Percentiles rank a stretch among this genome's conserved stretches.
phyloP scores from a whole-genome alignment of 1,140 invertebrate genomes.

The Philaenus spumarius region DNA sequence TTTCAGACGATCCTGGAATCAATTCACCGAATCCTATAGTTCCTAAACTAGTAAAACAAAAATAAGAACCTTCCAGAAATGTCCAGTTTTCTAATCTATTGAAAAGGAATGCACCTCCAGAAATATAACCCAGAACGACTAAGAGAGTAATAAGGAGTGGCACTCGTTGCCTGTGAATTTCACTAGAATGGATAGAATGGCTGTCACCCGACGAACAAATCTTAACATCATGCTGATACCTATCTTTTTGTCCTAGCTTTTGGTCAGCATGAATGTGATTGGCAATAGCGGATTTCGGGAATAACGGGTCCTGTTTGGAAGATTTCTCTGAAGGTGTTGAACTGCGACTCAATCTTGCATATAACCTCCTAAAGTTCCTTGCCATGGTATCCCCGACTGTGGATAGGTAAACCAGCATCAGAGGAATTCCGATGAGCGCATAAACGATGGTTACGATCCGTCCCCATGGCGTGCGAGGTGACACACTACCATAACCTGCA shows the following conservation, averaged over 20 bases:
- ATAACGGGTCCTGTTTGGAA: constrained; percentile 11
- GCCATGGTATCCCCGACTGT: constrained; percentile 70
- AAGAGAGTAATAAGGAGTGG: constrained; percentile 84
- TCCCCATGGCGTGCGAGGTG: constrained; percentile 83
- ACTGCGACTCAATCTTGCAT: constrained; percentile 26
- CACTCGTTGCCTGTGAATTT: constrained; percentile 44
- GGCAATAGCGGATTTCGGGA: constrained; percentile 17
- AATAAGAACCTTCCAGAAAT: constrained; percentile 86
- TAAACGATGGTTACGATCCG: constrained; percentile 78
- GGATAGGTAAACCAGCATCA: constrained; percentile 84
- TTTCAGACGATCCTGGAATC: constrained; percentile 46
- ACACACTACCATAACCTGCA: constrained; percentile 86
- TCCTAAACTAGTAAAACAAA: constrained; percentile 87
- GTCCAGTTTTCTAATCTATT: constrained; percentile 85
- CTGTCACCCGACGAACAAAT: constrained; percentile 2
- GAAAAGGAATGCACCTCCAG: constrained; percentile 86
- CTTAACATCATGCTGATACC: constrained; percentile 16
- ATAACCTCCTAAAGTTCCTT: constrained; percentile 38
- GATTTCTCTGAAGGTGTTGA: not conserved
- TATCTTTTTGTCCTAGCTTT: constrained; percentile 10
- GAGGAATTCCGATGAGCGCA: constrained; percentile 80
- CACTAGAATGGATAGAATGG: not conserved
- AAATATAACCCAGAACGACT: constrained; percentile 84
- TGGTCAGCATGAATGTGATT: constrained; percentile 24
- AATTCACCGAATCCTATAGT: constrained; percentile 88